phyloP scores from a whole-genome alignment of 2,113 vertebrate species.

The Gopherus evgoodei region DNA sequence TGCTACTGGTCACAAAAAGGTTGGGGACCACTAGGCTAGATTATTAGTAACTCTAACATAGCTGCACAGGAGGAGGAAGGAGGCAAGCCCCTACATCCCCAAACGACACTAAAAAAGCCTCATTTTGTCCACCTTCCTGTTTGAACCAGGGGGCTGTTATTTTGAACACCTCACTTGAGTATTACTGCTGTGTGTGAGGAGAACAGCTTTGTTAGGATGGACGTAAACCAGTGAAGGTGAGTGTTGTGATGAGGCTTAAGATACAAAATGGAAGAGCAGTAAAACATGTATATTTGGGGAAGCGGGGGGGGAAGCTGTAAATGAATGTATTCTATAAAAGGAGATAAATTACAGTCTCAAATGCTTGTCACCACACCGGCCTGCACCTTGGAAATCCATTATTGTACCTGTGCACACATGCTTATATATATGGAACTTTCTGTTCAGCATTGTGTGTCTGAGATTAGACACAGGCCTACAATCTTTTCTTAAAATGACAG shows the following conservation, averaged over 20 bases:
- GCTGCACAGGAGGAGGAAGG: not conserved
- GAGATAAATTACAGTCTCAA: not conserved
- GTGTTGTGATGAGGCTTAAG: not conserved
- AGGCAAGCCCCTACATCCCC: not conserved
- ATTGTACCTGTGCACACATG: fast-evolving
- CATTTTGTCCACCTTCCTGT: not conserved
- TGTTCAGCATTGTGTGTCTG: not conserved
- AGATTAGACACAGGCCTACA: not conserved
- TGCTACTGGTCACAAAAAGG: too few species aligned
- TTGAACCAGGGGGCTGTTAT: not conserved
- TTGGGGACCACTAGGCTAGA: not conserved
- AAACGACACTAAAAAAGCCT: not conserved
- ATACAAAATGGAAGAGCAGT: not conserved
- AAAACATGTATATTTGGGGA: not conserved
- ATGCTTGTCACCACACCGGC: not conserved
- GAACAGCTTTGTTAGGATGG: not conserved
- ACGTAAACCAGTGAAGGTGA: not conserved
- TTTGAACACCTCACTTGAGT: not conserved
- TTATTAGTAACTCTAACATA: not conserved
- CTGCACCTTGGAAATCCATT: not conserved
- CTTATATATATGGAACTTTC: not conserved
- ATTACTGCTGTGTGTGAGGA: not conserved
- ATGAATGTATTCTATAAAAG: not conserved
- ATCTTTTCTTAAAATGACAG: not conserved
- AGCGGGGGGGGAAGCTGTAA: too few species aligned